Evolutionary conservation across 1,140 invertebrate species (phyloP), one percentile per base, ranked within the genome.

Genomic region (Acromyrmex echinatior): DNA sequence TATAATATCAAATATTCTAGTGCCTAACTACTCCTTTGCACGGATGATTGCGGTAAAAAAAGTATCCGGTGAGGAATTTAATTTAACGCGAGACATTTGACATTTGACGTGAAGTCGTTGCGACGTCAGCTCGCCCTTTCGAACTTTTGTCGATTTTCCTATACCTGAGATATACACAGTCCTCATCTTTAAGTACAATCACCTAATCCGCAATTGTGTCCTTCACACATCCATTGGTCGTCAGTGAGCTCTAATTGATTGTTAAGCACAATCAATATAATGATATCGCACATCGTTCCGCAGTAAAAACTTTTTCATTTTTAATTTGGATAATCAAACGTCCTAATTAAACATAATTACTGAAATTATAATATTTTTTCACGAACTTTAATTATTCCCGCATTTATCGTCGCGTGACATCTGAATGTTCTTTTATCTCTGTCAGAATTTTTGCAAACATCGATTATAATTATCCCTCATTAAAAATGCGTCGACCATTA

Each of bases 81-180:
- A 84, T 84, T 76, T 76, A 84, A 76, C 56, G 39, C 56, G 56
- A 76, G 80, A 74, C 80, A 74, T 76, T 84, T 84, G 70, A 84
- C 80, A 84, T 84, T 84, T 84, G 70, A 84, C 56, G 25, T 21
- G 21, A 21, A 21, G 21, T 82, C 68, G 79, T 82, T 39, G 21
- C 31, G 56, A 62, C 25, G 35, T 82, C 21, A 62, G 68, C 18
- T 31, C n/a, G 28, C 4, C 16, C 31, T 80, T 80, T 70, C 63
- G 25, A 78, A 63, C 76, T 81, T 71, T 45, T 14, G 35, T 51
- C 68, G 12, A 81, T 74, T 82, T 73, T 71, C 21, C 25, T 58
- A 56, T 14, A n/a, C 14, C 31, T 14, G 12, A 45, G 39, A 45
- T 45, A 66, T 14, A 62, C 28, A 56, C 18, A 49, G 18, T 74